A percentile compares a stretch with the other conserved stretches of the same genome.
phyloP scores from a whole-genome alignment of 2,113 vertebrate species.

The Phoenicopterus ruber region DNA sequence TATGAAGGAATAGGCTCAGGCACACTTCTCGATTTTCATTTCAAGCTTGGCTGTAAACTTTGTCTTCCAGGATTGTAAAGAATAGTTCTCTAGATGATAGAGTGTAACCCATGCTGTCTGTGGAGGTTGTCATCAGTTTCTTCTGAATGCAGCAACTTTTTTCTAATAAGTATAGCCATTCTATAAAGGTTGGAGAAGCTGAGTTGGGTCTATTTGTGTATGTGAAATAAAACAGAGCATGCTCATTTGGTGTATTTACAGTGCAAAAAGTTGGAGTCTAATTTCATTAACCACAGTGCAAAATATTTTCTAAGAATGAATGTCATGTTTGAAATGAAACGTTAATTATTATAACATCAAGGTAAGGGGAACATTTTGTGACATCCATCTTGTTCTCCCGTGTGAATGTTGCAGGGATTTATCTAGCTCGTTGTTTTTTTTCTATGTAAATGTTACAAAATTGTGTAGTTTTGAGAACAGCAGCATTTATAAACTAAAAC shows the following conservation, averaged over 20 bases:
- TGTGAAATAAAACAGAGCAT: neutral
- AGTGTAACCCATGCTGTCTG: neutral
- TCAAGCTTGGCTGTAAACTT: neutral
- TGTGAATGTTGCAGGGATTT: neutral
- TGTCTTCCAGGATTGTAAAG: neutral
- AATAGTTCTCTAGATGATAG: neutral
- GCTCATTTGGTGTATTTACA: neutral
- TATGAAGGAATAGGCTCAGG: neutral
- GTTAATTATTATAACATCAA: neutral
- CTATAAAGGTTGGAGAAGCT: neutral
- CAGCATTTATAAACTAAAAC: neutral
- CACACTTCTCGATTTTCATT: neutral
- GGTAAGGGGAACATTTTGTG: neutral
- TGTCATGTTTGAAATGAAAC: neutral
- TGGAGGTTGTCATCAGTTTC: neutral
- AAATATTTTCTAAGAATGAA: neutral
- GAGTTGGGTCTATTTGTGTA: neutral
- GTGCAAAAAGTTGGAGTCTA: neutral
- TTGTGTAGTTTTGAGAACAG: neutral
- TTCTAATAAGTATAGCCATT: neutral
- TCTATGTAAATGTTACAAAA: neutral
- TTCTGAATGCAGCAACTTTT: neutral
- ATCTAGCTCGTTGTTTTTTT: neutral
- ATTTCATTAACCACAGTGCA: neutral
- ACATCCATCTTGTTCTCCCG: neutral